Evolutionary conservation across 2,113 vertebrate species (phyloP).

Genomic region (Vimba vimba): DNA sequence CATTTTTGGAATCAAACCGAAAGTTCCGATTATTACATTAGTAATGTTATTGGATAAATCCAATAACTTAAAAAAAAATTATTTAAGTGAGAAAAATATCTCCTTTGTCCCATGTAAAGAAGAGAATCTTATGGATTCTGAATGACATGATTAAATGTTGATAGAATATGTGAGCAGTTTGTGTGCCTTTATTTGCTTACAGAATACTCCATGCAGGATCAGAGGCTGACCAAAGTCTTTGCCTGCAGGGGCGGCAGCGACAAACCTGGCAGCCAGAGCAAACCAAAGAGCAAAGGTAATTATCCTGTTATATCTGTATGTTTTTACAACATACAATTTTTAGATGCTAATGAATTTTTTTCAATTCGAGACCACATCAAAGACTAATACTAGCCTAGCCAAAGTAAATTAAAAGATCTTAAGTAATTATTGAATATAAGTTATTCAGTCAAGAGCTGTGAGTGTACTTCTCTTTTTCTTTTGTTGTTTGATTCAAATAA

Average conservation of each 20-base stretch:
- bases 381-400: not conserved
- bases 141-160: not conserved
- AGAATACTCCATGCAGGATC: conserved; percentile 88
- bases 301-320: not conserved
- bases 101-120: not conserved
- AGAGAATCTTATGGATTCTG: not conserved
- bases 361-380: not conserved
- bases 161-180: not conserved
- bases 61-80: not conserved
- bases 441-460: not conserved
- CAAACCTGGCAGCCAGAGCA: conserved; percentile 89
- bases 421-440: not conserved
- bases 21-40: not conserved
- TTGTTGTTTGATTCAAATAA: not conserved
- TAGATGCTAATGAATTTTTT: not conserved
- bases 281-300: conserved; percentile 95
- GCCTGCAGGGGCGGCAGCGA: conserved; percentile 84
- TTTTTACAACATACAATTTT: not conserved
- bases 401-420: not conserved
- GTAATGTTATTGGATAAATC: not conserved
- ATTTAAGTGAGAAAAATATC: not conserved
- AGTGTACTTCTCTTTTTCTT: not conserved
- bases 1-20: not conserved
- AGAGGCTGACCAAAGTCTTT: conserved; percentile 91
- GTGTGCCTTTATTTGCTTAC: conserved; percentile 32